A percentile compares a stretch with the other conserved stretches of the same genome.
Conservation (phyloP, 2,113 vertebrate species). For the Scomber japonicus region DNA sequence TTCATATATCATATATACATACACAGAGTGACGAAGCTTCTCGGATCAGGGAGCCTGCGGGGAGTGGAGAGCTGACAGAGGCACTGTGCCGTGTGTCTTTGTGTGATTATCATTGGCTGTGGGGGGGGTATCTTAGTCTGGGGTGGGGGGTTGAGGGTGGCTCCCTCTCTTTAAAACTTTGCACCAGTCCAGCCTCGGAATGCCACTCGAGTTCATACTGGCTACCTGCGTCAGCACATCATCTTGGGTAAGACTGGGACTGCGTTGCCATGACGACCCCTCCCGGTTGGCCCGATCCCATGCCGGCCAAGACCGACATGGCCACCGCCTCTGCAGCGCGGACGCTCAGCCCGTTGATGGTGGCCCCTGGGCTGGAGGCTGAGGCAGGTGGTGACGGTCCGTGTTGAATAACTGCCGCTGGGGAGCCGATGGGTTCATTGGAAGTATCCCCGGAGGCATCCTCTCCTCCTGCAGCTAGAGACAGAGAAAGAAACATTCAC, state of each 20-base stretch:
- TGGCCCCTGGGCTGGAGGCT: slow-evolving; percentile 79
- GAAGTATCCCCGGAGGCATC: slow-evolving; percentile 89
- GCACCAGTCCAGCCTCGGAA: slow-evolving; percentile 63
- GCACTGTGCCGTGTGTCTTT: slow-evolving; percentile 60
- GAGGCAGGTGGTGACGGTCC: slow-evolving; percentile 81
- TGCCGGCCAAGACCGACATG: slow-evolving; percentile 93
- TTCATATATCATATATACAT: slow-evolving; percentile 69
- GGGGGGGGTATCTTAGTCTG: slow-evolving; percentile 48
- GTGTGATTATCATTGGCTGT: slow-evolving; percentile 73
- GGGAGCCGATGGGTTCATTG: slow-evolving; percentile 88
- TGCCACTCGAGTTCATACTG: slow-evolving; percentile 68
- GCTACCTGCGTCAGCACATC: slow-evolving; percentile 83
- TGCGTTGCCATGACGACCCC: slow-evolving; percentile 88
- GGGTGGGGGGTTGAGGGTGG: slow-evolving; percentile 31
- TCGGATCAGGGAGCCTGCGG: slow-evolving; percentile 37
- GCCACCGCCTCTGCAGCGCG: slow-evolving; percentile 94
- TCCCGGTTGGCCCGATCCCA: slow-evolving; percentile 93
- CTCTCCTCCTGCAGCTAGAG: slow-evolving; percentile 89
- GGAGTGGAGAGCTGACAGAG: slow-evolving; percentile 50
- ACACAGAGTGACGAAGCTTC: slow-evolving; percentile 48
- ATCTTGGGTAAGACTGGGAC: slow-evolving; percentile 93
- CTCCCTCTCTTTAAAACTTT: slow-evolving; percentile 58
- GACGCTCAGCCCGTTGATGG: slow-evolving; percentile 89
- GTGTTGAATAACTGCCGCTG: slow-evolving; percentile 91
- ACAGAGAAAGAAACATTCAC: slow-evolving; percentile 82